Base-by-base conservation (phyloP, 1,140 invertebrate genomes). In the Drosophila littoralis region DNA sequence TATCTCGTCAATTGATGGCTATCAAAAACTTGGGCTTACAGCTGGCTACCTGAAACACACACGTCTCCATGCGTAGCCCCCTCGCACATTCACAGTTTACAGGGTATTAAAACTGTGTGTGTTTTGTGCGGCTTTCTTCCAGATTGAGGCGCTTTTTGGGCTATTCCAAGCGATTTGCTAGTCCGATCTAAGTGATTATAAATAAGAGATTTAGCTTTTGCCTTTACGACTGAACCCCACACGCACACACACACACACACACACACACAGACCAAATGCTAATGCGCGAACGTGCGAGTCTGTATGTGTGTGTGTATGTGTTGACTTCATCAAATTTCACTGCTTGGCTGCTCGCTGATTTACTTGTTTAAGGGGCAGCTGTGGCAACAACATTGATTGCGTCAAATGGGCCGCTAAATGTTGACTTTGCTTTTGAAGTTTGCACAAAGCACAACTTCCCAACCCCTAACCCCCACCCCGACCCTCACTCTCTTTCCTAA, bases 111-210 rank as follows among this genome's bases (percentile, higher is more conserved):
- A 38, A 46, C 40, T 54, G 46, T 78, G 35, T 76, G 48, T 76
- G 45, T 50, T 59, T 28, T 57, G 9, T 7, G 15, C 61, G 10
- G 15, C 22, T 54, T 54, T 54, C 4, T 38, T 68, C 50, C 57
- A 28, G 48, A 51, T 22, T 59, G 13, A 48, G 22, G 45, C 51
- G 45, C 43, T 58, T 59, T 70, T 70, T 70, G 52, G 52, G 67
- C 54, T 48, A 32, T 71, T 65, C 67, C 73, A 63, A 72, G 63
- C 63, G 54, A 72, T 72, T 72, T 73, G 55, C 64, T 57, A 48
- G 65, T 61, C 77, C 77, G 77, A 81, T 81, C 71, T 82, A 76
- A 86, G 79, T 79, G 82, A 86, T 86, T 86, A 86, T 86, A 88
- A 79, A 82, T 82, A 82, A 86, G 71, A 70, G 75, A 86, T 73